These are phyloP conservation scores for Ifrita kowaldi DNA, from an alignment of 2,113 vertebrate species.

Conservation along the genomic window DNA sequence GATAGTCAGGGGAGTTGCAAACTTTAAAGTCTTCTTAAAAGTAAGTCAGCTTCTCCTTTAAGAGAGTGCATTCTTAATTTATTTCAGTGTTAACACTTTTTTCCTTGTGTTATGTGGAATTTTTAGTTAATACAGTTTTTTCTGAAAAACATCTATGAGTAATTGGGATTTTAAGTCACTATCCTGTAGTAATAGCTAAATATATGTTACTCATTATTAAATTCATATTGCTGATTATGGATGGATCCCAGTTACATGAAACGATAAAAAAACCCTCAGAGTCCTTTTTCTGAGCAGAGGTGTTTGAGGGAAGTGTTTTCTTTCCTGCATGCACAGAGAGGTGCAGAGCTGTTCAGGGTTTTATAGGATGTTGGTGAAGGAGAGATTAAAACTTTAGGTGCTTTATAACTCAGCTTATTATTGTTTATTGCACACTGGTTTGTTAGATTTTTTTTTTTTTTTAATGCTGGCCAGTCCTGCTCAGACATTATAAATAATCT, in stretches of 20 bases:
- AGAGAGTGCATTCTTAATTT: not conserved
- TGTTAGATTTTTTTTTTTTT: not conserved
- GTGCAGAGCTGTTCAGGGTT: not conserved
- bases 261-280: not conserved
- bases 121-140: not conserved
- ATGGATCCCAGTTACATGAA: not conserved
- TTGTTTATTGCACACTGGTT: not conserved
- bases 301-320: not conserved
- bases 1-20: not conserved
- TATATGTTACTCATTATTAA: not conserved
- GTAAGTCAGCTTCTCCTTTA: not conserved
- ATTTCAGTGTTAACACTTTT: not conserved
- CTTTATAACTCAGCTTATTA: not conserved
- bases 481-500: not conserved
- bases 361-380: not conserved
- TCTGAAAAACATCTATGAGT: not conserved
- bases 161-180: not conserved
- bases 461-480: rapidly evolving
- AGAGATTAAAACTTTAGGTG: not conserved
- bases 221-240: not conserved
- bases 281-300: not conserved
- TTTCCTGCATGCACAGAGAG: not conserved
- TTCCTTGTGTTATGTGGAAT: not conserved
- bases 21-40: not conserved
- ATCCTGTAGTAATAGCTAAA: not conserved